Evolutionary conservation across 2,113 vertebrate genomes (phyloP), one percentile per base, ranked within the genome.

Genomic region (Saguinus imperator): DNA sequence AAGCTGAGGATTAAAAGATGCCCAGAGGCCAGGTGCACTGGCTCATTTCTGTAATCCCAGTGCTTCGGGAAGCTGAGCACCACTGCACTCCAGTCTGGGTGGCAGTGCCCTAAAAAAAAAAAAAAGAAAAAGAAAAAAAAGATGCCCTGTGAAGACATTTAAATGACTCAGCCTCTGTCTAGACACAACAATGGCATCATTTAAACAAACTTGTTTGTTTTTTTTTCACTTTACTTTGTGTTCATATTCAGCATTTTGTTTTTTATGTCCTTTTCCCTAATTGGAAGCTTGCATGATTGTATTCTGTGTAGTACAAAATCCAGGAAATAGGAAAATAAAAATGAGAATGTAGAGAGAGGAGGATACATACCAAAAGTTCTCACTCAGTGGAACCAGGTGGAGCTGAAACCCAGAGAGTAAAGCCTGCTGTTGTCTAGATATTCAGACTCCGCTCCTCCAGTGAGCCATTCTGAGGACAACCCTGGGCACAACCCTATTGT

Each of bases 161-260:
- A 29, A 66, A 50, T 55, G 35, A 72, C 18, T 37, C 48, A 75
- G 64, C 61, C 8, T 95, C 40, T 61, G 40, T 85, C 40, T 68
- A 35, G 72, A 43, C 11, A 45, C 3, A n/a, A 27, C 2, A 17
- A 35, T 1, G 8, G 68, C 11, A 18, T n/a, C n/a, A 50, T 76
- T 81, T 43, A 64, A 85, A 81, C 21, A 70, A 27, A 43, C 40
- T 52, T 52, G 13, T 45, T 61, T 64, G 40, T 70, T 90, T 76
- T 64, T 48, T 90, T 76, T 81, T 25, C 14, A 61, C 43, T 75
- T 93, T 40, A n/a, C 48, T 90, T n/a, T 43, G 25, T 72, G 66
- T 84, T 97, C 89, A 11, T 75, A 72, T 76, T 90, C 72, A 85
- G 20, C 72, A 61, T 88, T 90, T 76, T 58, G n/a, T 70, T 94